phyloP scores from a whole-genome alignment of 2,888 invertebrate species.

The Clusia tigrina region DNA sequence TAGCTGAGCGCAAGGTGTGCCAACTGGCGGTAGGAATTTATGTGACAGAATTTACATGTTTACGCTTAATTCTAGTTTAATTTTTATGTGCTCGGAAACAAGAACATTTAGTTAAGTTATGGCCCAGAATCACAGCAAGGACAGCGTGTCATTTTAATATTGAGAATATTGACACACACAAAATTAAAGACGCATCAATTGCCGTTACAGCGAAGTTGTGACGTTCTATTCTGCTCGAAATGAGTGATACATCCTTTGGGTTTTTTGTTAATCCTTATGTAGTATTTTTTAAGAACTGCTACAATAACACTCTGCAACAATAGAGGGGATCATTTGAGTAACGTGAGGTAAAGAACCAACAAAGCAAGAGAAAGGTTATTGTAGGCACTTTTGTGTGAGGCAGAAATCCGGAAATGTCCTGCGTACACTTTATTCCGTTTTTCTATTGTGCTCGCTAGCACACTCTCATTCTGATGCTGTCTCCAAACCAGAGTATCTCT shows the following conservation, averaged over 20 bases:
- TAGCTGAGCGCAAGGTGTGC: constrained; percentile 44
- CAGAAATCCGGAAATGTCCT: constrained; percentile 59
- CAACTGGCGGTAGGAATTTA: constrained; percentile 42
- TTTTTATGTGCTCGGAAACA: constrained; percentile 48
- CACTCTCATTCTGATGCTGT: background rate
- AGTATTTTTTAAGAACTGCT: background rate
- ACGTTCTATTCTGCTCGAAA: no score
- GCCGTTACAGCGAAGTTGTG: no score
- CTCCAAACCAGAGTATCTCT: no score
- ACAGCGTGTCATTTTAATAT: no score
- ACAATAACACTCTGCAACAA: background rate
- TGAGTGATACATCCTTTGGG: no score
- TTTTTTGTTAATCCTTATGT: background rate
- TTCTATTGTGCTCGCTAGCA: background rate
- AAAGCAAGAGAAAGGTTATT: constrained; percentile 33
- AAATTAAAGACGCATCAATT: no score
- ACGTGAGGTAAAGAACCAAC: constrained; percentile 57
- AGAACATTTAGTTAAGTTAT: constrained; percentile 2
- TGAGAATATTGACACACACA: no score
- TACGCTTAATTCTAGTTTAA: constrained; percentile 57
- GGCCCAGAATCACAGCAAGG: background rate
- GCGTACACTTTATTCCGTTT: constrained; percentile 40
- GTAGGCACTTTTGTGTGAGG: constrained; percentile 38
- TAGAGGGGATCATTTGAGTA: background rate
- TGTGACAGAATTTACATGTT: constrained; percentile 58